Evolutionary conservation across 2,888 invertebrate genomes (phyloP).

Genomic region (Athrips mouffetella): DNA sequence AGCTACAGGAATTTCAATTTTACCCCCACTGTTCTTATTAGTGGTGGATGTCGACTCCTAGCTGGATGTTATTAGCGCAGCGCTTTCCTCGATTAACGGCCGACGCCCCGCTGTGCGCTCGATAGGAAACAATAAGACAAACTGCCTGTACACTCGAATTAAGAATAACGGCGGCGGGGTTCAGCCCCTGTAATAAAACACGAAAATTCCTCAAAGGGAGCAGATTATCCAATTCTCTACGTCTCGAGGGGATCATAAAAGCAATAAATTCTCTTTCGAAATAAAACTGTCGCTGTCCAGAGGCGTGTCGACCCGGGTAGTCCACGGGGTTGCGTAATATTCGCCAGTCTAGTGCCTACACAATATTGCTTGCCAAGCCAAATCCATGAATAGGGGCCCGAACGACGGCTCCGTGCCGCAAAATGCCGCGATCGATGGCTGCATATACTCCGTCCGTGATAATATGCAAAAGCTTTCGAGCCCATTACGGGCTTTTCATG

Average conservation of each 20-base stretch:
- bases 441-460: slow-evolving; percentile 14
- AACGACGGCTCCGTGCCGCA: slow-evolving; percentile 7
- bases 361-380: not conserved
- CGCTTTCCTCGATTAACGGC: slow-evolving; percentile 19
- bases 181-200: slow-evolving; percentile 27
- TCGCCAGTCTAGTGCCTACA: not conserved
- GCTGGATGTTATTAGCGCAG: slow-evolving; percentile 15
- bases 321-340: slow-evolving; percentile 5
- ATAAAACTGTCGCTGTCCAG: slow-evolving; percentile 22
- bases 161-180: slow-evolving; percentile 13
- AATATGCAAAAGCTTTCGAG: slow-evolving; percentile 13
- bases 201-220: slow-evolving; percentile 23
- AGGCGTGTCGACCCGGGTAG: slow-evolving; percentile 11
- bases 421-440: slow-evolving; percentile 17
- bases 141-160: slow-evolving; percentile 19
- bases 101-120: slow-evolving; percentile 17
- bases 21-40: slow-evolving; percentile 19
- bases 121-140: slow-evolving; percentile 18
- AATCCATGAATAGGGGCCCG: not conserved
- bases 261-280: slow-evolving; percentile 26
- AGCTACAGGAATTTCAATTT: slow-evolving; percentile 29
- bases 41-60: slow-evolving; percentile 8
- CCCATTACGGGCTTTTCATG: slow-evolving; percentile 13
- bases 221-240: slow-evolving; percentile 28
- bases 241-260: slow-evolving; percentile 31